phyloP scores from a whole-genome alignment of 2,113 vertebrate species.

The Beaufortia kweichowensis region DNA sequence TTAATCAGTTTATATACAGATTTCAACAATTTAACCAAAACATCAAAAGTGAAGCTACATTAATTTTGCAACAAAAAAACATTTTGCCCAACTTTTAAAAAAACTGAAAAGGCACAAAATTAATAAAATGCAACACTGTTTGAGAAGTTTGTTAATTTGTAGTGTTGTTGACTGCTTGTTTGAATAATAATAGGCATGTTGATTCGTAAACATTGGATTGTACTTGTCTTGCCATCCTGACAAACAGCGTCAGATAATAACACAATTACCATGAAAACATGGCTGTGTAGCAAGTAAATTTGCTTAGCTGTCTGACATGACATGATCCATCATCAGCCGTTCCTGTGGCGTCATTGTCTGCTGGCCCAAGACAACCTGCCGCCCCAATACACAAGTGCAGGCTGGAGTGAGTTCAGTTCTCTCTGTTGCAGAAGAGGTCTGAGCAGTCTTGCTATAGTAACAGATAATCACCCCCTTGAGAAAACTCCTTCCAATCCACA shows the following conservation, averaged over 20 bases:
- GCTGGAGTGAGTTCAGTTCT: conserved; percentile 46
- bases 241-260: conserved; percentile 43
- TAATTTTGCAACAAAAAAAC: too few relatives aligned
- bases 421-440: conserved; percentile 68
- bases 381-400: conserved; percentile 59
- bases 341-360: conserved; percentile 48
- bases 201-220: conserved; percentile 35
- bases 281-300: conserved; percentile 30
- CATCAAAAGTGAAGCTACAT: too few relatives aligned
- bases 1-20: too few relatives aligned
- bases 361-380: conserved; percentile 43
- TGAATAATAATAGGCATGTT: conserved; percentile 28
- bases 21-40: too few relatives aligned
- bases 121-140: not conserved
- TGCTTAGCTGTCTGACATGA: conserved; percentile 55
- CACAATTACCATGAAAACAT: conserved; percentile 38
- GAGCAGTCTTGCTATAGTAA: conserved; percentile 69
- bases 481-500: conserved; percentile 77
- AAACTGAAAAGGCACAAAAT: not conserved
- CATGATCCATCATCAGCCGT: conserved; percentile 45
- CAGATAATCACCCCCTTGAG: conserved; percentile 74
- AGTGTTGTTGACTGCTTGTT: conserved; percentile 2
- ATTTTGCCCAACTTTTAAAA: too few relatives aligned
- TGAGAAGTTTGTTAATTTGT: not conserved
- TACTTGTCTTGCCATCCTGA: conserved; percentile 12